Conservation (phyloP, 2,113 vertebrate species). For the Austrofundulus limnaeus region DNA sequence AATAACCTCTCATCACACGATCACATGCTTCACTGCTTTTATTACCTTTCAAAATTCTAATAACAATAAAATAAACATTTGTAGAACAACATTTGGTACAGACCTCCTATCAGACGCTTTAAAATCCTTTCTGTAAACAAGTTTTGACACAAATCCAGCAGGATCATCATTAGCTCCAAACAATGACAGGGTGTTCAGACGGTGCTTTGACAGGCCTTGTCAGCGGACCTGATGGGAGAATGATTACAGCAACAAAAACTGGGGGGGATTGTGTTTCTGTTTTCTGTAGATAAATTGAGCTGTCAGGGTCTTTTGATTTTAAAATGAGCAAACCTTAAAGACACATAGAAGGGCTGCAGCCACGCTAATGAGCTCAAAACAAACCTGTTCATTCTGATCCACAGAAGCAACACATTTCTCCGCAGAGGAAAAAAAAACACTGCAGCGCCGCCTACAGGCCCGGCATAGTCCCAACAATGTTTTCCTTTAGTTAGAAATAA, state of each 20-base stretch:
- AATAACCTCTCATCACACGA: background rate
- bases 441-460: no score
- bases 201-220: constrained; percentile 46
- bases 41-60: constrained; percentile 18
- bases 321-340: background rate
- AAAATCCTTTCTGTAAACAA: constrained; percentile 32
- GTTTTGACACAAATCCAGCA: constrained; percentile 55
- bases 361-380: background rate
- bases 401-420: no score
- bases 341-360: background rate
- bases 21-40: background rate
- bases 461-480: no score
- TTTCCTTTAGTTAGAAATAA: no score
- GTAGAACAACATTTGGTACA: constrained; percentile 11
- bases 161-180: constrained; percentile 53
- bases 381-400: background rate
- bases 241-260: constrained; percentile 33
- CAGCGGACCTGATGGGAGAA: constrained; percentile 28
- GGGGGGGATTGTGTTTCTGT: constrained; percentile 6
- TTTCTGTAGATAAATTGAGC: background rate
- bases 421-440: no score
- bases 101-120: constrained; percentile 24
- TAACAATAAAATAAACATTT: no score
- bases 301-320: constrained; percentile 13
- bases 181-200: constrained; percentile 37